Evolutionary conservation across 2,113 vertebrate genomes (phyloP), one percentile per base, ranked within the genome.

Genomic region (Casuarius casuarius): DNA sequence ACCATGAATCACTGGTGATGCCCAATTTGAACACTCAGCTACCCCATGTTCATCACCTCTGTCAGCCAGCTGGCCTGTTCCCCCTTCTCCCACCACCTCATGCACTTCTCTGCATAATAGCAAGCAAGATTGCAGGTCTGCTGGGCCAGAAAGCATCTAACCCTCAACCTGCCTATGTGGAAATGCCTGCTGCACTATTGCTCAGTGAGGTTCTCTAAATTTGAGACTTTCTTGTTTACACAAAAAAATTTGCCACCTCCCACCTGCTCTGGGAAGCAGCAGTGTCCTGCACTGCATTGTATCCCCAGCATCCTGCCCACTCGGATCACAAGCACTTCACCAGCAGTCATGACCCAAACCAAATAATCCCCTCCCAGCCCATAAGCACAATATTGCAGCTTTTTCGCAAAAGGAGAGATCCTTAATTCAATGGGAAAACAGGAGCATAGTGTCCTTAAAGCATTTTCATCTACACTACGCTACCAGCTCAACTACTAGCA

Each of bases 211-310:
- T 71, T 29, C 12, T 35, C 61, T 71, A 26, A 22, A 52, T 0
- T 5, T 5, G 2, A 49, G 54, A 2, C 22, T 87, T 10, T n/a
- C n/a, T n/a, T 0, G 0, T 31, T 46, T 1, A 29, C 61, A 15
- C 6, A 12, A 12, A 9, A 10, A 2, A 12, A 4, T 3, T 12
- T 22, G 26, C 33, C 61, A 61, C 1, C n/a, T 35, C 51, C 42
- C 31, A 21, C 5, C 17, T 3, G 0, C 56, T 17, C 19, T 0
- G 1, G 49, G 84, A 35, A 48, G 38, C 17, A 42, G 44, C 70
- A 3, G 0, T 21, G 5, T 6, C 3, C 63, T 49, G 12, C 26
- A 10, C 35, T 2, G 0, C 28, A 6, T 7, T 2, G 2, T 38
- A 19, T 5, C 18, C 66, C 52, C 68, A 40, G 75, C 56, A 56